Base-by-base conservation (phyloP, 2,888 invertebrate genomes). In the Drepana falcataria region DNA sequence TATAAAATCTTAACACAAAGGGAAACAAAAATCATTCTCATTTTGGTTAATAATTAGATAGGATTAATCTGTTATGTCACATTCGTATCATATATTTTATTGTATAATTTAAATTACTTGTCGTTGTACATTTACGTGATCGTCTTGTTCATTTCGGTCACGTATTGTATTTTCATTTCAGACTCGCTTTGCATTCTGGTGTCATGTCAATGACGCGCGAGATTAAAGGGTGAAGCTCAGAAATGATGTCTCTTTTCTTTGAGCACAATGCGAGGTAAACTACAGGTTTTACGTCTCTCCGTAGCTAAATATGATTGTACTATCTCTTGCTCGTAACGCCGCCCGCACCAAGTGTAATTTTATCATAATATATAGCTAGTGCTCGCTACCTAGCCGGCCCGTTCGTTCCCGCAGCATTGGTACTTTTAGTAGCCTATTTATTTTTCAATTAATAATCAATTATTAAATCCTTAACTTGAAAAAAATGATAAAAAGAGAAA, bases 161-260 rank as follows among this genome's bases (percentile, higher is more conserved):
- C 65, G 67, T 67, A 59, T 58, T 55, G 58, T 59, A 69, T 69
- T 69, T 59, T 58, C 63, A 63, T 63, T 65, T 60, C 52, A 57
- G 55, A 62, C 56, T 60, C 61, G 52, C 56, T 58, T 58, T 59
- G 60, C 53, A 64, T 61, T 65, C 60, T 69, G 69, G 65, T 68
- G 60, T 66, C 71, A 66, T 60, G 53, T 58, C 54, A 53, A 57
- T 66, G 71, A 71, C 61, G 65, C 67, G 66, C 51, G 48, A 53
- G 59, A 60, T 63, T 70, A 63, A 55, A 51, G 34, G 41, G 33
- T 44, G 9, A 33, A 51, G 51, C 9, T 41, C 34, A 51, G 33
- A 40, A 21, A 49, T 41, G 34, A 6, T 48, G 47, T 48, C 2
- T 48, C 33, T 48, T 48, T 3, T 44, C 6, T 44, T 44, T 9